Percentiles rank a stretch among this genome's conserved stretches.
phyloP scores from a whole-genome alignment of 2,888 invertebrate genomes.

The Dexiosoma caninum region DNA sequence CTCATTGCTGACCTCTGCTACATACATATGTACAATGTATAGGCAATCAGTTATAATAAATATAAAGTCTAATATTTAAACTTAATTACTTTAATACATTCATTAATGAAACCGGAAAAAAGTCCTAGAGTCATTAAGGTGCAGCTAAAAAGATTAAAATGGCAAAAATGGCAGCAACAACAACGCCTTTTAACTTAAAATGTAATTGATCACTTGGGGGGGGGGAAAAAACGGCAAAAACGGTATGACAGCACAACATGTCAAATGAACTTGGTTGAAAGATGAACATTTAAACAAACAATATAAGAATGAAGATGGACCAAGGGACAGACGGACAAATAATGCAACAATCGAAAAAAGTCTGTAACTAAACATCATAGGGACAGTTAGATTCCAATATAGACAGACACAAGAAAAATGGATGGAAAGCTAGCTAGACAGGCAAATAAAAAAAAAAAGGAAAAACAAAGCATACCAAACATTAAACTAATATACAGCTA shows the following conservation, averaged over 20 bases:
- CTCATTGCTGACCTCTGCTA: too few species aligned
- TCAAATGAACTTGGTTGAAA: slow-evolving; percentile 61
- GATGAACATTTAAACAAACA: slow-evolving; percentile 62
- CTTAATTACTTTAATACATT: slow-evolving; percentile 54
- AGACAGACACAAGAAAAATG: background rate
- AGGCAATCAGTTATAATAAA: slow-evolving; percentile 27
- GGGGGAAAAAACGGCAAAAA: too few species aligned
- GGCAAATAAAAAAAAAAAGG: too few species aligned
- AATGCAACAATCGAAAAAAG: slow-evolving; percentile 18
- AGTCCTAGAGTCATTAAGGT: slow-evolving; percentile 60
- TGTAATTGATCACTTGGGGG: slow-evolving; percentile 65
- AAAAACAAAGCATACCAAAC: slow-evolving; percentile 45
- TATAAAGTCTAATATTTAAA: slow-evolving; percentile 22
- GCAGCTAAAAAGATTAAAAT: slow-evolving; percentile 54
- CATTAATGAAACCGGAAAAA: slow-evolving; percentile 55
- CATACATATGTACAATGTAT: too few species aligned
- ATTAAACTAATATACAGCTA: slow-evolving; percentile 15
- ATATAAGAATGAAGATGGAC: slow-evolving; percentile 47
- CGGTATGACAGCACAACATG: slow-evolving; percentile 61
- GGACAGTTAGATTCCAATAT: slow-evolving; percentile 57
- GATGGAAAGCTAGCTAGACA: background rate
- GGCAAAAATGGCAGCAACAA: slow-evolving; percentile 38
- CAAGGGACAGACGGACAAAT: slow-evolving; percentile 11
- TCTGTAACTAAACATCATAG: slow-evolving; percentile 35
- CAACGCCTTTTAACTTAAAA: slow-evolving; percentile 60